Conservation (phyloP, 2,113 vertebrate genomes). For the Brachirus orientalis region DNA sequence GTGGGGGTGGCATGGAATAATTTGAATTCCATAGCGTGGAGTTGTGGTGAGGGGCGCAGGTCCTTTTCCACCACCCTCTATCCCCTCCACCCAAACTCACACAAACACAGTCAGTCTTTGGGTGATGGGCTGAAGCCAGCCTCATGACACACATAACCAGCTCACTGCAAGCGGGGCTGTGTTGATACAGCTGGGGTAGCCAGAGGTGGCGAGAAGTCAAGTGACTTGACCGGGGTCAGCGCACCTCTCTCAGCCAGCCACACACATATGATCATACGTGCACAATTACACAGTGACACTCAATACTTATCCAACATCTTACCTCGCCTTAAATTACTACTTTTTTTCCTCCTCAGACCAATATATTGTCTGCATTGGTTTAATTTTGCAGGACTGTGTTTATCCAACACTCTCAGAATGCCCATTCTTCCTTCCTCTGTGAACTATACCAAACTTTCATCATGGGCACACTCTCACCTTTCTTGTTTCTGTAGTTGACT, state of each 20-base stretch:
- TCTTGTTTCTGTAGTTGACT: conserved; percentile 65
- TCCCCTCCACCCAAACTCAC: conserved; percentile 64
- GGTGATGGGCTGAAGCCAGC: conserved; percentile 68
- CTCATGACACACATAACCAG: conserved; percentile 67
- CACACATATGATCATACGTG: conserved; percentile 10
- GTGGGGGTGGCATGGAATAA: conserved; percentile 65
- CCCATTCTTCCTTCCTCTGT: conserved; percentile 62
- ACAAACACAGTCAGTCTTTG: conserved; percentile 71
- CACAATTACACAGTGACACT: conserved; percentile 28
- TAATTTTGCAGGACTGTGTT: conserved; percentile 48
- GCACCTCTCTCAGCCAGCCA: conserved; percentile 53
- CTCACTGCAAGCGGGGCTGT: conserved; percentile 61
- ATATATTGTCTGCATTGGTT: conserved; percentile 37
- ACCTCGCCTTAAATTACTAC: conserved; percentile 22
- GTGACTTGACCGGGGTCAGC: conserved; percentile 79
- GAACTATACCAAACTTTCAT: conserved; percentile 53
- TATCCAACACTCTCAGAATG: conserved; percentile 64
- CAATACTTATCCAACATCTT: conserved; percentile 39
- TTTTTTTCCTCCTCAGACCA: conserved; percentile 28
- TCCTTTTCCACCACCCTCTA: conserved; percentile 41
- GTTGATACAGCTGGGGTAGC: conserved; percentile 82
- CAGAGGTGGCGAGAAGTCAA: conserved; percentile 79
- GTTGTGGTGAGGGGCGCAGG: conserved; percentile 61
- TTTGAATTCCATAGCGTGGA: conserved; percentile 72
- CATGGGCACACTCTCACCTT: conserved; percentile 65